Percentiles rank a stretch among this genome's conserved stretches.
Evolutionary conservation across 1,140 invertebrate species (phyloP).

Genomic region (Periplaneta americana): DNA sequence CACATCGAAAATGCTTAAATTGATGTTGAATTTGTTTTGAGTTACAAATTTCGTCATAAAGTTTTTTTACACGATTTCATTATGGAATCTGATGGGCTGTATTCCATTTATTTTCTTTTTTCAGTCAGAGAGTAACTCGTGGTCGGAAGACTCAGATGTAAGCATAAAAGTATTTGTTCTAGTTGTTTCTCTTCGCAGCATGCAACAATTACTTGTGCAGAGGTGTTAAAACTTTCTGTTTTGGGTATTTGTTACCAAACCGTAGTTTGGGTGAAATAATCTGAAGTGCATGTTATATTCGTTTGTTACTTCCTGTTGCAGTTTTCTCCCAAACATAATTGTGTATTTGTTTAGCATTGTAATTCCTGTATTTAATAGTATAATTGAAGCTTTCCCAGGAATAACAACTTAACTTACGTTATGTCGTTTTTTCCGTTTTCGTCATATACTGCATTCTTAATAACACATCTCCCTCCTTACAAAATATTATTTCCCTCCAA

Average conservation of each 20-base stretch:
- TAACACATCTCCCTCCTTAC: no score
- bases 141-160: constrained; percentile 44
- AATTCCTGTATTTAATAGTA: no score
- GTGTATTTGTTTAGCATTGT: no score
- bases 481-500: no score
- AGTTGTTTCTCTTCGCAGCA: not conserved
- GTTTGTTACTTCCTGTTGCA: no score
- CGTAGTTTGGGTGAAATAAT: not conserved
- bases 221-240: not conserved
- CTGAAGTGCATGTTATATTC: not conserved
- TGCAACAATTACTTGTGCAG: not conserved
- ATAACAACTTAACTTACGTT: no score
- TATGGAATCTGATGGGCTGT: not conserved
- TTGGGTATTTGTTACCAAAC: not conserved
- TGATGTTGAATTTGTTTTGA: no score
- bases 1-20: no score
- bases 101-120: constrained; percentile 4
- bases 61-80: no score
- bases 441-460: not conserved
- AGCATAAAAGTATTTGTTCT: constrained; percentile 27
- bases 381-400: no score
- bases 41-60: no score
- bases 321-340: no score
- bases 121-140: constrained; percentile 33
- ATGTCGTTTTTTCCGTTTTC: not conserved